phyloP scores from a whole-genome alignment of 1,140 invertebrate species.

The Anastrepha obliqua region DNA sequence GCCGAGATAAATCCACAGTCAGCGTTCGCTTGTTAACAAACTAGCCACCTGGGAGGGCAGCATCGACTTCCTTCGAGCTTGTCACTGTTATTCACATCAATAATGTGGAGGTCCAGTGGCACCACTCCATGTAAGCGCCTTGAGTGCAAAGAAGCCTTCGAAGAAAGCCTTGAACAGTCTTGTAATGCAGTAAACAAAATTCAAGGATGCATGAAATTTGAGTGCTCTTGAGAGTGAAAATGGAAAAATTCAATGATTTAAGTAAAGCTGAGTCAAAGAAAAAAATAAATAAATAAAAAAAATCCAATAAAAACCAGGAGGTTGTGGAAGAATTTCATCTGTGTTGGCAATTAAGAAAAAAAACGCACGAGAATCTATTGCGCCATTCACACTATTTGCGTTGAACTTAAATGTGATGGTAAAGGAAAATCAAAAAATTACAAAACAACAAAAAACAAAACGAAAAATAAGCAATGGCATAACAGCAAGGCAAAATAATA shows the following conservation, averaged over 20 bases:
- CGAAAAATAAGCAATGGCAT: not conserved
- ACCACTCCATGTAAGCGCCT: not conserved
- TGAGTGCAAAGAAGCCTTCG: not conserved
- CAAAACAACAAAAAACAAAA: conserved; percentile 10
- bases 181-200: not conserved
- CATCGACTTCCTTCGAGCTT: too few species aligned
- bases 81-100: too few species aligned
- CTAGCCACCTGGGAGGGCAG: too few species aligned
- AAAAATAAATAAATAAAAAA: not conserved
- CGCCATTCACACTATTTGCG: conserved; percentile 26
- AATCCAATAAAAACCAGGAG: not conserved
- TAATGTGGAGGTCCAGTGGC: too few species aligned
- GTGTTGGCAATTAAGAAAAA: conserved; percentile 2
- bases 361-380: not conserved
- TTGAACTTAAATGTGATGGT: conserved; percentile 35
- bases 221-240: too few species aligned
- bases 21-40: too few species aligned
- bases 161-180: not conserved
- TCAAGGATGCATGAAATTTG: not conserved
- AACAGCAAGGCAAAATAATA: not conserved
- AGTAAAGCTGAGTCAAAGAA: not conserved
- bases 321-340: not conserved
- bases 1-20: too few species aligned
- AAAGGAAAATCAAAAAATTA: conserved; percentile 15
- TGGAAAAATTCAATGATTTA: too few species aligned